A percentile compares a stretch with the other conserved stretches of the same genome.
phyloP scores from a whole-genome alignment of 2,113 vertebrate species.

The Lanius collurio region DNA sequence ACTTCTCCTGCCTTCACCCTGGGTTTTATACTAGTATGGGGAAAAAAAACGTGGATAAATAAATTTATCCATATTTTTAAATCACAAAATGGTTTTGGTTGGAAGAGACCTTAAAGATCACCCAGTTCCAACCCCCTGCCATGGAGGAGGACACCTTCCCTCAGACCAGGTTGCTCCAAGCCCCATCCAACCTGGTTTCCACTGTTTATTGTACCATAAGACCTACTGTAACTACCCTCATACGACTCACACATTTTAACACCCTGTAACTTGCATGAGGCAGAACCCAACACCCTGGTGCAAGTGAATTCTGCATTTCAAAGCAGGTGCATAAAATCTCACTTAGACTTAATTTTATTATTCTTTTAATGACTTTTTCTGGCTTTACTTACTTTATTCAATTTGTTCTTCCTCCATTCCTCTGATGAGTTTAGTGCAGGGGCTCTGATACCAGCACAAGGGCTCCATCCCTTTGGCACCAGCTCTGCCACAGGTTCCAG shows the following conservation, averaged over 20 bases:
- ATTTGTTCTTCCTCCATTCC: not conserved
- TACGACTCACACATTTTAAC: not conserved
- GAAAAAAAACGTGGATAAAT: not conserved
- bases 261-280: fast-evolving
- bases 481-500: not conserved
- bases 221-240: not conserved
- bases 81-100: not conserved
- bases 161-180: not conserved
- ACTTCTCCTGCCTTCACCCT: not conserved
- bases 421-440: not conserved
- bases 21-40: not conserved
- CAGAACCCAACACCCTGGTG: not conserved
- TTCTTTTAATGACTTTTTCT: not conserved
- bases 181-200: not conserved
- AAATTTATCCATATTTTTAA: not conserved
- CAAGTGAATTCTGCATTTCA: not conserved
- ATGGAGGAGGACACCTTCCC: no score
- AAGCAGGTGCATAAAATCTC: not conserved
- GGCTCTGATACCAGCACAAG: fast-evolving
- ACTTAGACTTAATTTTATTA: not conserved
- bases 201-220: not conserved
- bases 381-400: not conserved
- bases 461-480: not conserved
- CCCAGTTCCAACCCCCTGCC: not conserved
- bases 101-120: not conserved